Evolutionary conservation across 2,113 vertebrate genomes (phyloP).

Genomic region (Hymenochirus boettgeri): DNA sequence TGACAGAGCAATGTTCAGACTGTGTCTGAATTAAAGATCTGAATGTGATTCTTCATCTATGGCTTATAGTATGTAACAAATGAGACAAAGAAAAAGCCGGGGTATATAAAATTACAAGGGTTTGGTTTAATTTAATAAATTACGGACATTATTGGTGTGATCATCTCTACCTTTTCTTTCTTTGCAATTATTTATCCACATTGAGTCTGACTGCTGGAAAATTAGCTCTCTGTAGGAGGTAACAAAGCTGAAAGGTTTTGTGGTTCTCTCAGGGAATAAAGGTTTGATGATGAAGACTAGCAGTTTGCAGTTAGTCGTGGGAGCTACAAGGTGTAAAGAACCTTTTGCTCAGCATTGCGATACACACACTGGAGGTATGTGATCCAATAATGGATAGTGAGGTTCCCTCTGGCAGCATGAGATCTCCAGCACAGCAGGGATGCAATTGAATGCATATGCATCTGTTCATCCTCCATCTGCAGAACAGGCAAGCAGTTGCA

Average conservation of each 20-base stretch:
- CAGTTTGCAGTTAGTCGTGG: constrained; percentile 51
- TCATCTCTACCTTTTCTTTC: constrained; percentile 57
- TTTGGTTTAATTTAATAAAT: constrained; percentile 55
- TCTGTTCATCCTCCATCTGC: constrained; percentile 40
- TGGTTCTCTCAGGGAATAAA: constrained; percentile 9
- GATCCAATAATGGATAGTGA: constrained; percentile 7
- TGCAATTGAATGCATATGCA: constrained; percentile 14
- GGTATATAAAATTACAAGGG: background rate
- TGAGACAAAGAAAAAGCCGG: background rate
- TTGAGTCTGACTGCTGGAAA: constrained; percentile 74
- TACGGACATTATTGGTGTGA: constrained; percentile 53
- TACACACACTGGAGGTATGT: background rate
- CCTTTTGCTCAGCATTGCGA: constrained; percentile 23
- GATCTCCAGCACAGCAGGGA: constrained; percentile 14
- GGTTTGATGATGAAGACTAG: constrained; percentile 56
- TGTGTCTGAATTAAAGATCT: background rate
- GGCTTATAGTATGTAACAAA: background rate
- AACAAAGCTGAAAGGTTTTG: constrained; percentile 69
- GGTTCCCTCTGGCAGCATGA: constrained; percentile 3
- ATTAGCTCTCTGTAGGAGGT: constrained; percentile 72
- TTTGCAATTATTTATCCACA: constrained; percentile 75
- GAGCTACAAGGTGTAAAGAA: constrained; percentile 46
- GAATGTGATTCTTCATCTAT: no score
- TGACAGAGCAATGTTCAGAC: background rate
- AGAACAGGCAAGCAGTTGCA: constrained; percentile 46